Evolutionary conservation across 2,888 invertebrate genomes (phyloP).

Genomic region (Coecobrya sp.): DNA sequence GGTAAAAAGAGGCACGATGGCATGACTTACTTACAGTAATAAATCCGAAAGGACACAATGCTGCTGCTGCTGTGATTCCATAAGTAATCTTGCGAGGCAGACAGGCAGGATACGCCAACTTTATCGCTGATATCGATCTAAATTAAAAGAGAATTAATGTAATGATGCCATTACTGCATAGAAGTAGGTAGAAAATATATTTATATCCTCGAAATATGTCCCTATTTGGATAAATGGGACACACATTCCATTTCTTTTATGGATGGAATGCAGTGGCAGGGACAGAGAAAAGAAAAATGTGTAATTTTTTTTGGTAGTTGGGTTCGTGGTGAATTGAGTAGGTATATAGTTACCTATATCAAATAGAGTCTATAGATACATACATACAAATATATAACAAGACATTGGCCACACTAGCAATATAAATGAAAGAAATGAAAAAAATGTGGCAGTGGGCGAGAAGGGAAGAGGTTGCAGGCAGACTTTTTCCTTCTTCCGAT

Average conservation of each 20-base stretch:
- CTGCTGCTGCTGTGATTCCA: conserved; percentile 35
- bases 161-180: conserved; percentile 64
- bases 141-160: conserved; percentile 78
- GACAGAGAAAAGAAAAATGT: conserved; percentile 13
- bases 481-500: conserved; percentile 16
- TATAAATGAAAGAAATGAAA: neutral
- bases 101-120: conserved; percentile 21
- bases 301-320: neutral
- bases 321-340: neutral
- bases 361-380: neutral
- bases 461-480: neutral
- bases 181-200: neutral
- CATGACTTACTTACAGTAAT: conserved; percentile 33
- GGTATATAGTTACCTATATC: neutral
- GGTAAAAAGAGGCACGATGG: conserved; percentile 27
- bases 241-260: conserved; percentile 7
- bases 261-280: conserved; percentile 20
- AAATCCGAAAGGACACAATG: conserved; percentile 48
- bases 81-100: neutral
- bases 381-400: too few relatives aligned
- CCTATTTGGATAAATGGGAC: neutral
- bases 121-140: conserved; percentile 76
- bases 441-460: neutral
- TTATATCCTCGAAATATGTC: neutral
- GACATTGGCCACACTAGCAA: neutral